Evolutionary conservation across 2,888 invertebrate species (phyloP).

Genomic region (Drosophila kanekoi): DNA sequence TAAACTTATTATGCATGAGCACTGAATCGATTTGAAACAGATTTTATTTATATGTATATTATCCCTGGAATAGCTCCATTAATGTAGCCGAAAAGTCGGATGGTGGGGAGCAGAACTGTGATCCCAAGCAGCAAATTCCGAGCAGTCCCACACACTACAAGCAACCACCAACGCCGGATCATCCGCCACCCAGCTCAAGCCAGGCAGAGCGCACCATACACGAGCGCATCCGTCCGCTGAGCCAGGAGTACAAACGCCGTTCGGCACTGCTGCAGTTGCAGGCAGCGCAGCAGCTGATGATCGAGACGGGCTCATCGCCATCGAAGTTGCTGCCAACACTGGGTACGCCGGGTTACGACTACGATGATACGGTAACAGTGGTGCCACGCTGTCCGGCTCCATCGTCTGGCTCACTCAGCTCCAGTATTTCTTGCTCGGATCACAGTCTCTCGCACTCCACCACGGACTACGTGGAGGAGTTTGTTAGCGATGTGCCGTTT

Average conservation of each 20-base stretch:
- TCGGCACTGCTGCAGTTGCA: slow-evolving; percentile 77
- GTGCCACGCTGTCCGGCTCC: slow-evolving; percentile 71
- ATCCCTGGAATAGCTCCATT: slow-evolving; percentile 50
- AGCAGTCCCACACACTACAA: slow-evolving; percentile 95
- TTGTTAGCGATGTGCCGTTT: slow-evolving; percentile 93
- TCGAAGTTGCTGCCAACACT: slow-evolving; percentile 69
- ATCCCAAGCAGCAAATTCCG: slow-evolving; percentile 86
- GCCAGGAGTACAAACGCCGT: slow-evolving; percentile 89
- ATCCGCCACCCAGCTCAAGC: slow-evolving; percentile 95
- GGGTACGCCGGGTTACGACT: slow-evolving; percentile 73
- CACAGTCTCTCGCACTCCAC: slow-evolving; percentile 89
- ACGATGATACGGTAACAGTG: slow-evolving; percentile 79
- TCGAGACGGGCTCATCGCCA: slow-evolving; percentile 80
- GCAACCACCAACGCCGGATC: slow-evolving; percentile 97
- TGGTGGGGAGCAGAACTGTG: slow-evolving; percentile 77
- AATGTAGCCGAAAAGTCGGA: slow-evolving; percentile 63
- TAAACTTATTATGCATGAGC: too few relatives aligned
- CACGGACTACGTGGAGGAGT: slow-evolving; percentile 93
- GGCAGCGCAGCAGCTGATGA: slow-evolving; percentile 76
- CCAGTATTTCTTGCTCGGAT: slow-evolving; percentile 90
- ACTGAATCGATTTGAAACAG: too few relatives aligned
- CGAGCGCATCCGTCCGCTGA: slow-evolving; percentile 94
- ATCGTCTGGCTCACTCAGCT: slow-evolving; percentile 90
- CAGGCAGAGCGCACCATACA: slow-evolving; percentile 96
- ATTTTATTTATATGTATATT: background rate